phyloP scores from a whole-genome alignment of 2,888 invertebrate species.

The Falcaria lacertinaria region DNA sequence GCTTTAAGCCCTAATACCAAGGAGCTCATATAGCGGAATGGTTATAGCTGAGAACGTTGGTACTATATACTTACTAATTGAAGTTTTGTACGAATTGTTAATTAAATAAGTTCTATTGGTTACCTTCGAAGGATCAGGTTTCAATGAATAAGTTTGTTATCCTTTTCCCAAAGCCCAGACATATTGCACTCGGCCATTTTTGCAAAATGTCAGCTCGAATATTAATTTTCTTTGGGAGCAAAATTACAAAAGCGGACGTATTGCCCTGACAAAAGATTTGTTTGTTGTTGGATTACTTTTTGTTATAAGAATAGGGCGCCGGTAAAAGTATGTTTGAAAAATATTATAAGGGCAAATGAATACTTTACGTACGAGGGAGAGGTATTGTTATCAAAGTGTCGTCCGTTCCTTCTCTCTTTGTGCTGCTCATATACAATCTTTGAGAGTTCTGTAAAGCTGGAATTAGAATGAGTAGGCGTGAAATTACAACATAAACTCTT shows the following conservation, averaged over 20 bases:
- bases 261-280: conserved; percentile 18
- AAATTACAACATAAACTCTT: conserved; percentile 6
- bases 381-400: not conserved
- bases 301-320: conserved; percentile 9
- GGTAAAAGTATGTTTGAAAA: conserved; percentile 4
- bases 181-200: conserved; percentile 7
- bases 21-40: not conserved
- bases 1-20: no score
- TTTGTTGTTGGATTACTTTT: conserved; percentile 19
- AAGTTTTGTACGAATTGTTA: no score
- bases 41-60: not conserved
- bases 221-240: conserved; percentile 18
- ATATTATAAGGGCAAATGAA: conserved; percentile 5
- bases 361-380: not conserved
- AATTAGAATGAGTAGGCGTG: no score
- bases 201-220: conserved; percentile 22
- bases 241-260: conserved; percentile 14
- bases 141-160: not conserved
- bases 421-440: conserved; percentile 15
- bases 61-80: no score
- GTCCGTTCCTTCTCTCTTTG: conserved; percentile 21
- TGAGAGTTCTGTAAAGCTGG: conserved; percentile 11
- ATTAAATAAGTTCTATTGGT: no score
- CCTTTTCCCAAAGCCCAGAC: not conserved
- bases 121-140: not conserved